A percentile compares a stretch with the other conserved stretches of the same genome.
phyloP scores from a whole-genome alignment of 2,797 vertebrate species.

The Sebastes oblongus region DNA sequence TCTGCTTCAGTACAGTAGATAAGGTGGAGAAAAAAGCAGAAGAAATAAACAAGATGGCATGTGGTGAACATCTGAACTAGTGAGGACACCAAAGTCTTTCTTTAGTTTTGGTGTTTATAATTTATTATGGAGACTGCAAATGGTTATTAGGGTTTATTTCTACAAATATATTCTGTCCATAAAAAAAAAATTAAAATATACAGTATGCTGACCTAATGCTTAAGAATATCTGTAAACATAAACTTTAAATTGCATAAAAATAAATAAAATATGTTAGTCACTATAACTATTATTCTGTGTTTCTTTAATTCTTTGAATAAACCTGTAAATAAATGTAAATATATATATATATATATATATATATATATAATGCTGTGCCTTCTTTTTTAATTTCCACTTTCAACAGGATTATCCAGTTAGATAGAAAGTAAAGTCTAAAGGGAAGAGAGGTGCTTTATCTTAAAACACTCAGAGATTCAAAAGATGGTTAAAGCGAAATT shows the following conservation, averaged over 20 bases:
- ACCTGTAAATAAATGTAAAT: too few species aligned
- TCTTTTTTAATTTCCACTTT: background rate
- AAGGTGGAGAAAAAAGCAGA: background rate
- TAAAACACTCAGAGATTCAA: background rate
- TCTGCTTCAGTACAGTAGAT: background rate
- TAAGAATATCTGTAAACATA: background rate
- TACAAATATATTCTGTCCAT: background rate
- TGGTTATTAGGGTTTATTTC: background rate
- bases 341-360: too few species aligned
- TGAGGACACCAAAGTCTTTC: background rate
- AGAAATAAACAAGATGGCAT: slow-evolving; percentile 1
- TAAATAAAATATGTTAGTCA: background rate
- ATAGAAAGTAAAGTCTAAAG: too few species aligned
- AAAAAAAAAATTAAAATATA: background rate
- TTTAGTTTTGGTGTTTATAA: background rate
- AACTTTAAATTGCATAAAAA: background rate
- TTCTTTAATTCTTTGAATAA: background rate
- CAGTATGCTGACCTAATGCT: background rate
- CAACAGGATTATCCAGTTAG: background rate
- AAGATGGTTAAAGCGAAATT: background rate
- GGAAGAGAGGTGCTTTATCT: background rate
- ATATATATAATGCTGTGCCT: background rate
- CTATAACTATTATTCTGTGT: background rate
- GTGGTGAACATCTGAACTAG: background rate
- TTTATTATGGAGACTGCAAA: background rate